Conservation (phyloP, 2,797 vertebrate species). For the Sardinella longiceps region DNA sequence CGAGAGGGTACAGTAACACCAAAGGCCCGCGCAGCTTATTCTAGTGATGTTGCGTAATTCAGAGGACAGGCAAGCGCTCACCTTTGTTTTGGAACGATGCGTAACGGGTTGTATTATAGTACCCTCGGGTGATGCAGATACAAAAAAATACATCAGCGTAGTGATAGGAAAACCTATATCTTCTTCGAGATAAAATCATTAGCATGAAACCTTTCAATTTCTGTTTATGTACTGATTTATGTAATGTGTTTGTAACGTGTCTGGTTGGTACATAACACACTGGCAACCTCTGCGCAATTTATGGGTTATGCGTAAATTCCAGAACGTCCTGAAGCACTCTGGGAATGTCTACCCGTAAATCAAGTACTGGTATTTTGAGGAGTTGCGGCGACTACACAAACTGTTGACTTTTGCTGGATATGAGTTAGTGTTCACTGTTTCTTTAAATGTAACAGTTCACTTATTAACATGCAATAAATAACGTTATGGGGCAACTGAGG, state of each 20-base stretch:
- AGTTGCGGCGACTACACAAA: neutral
- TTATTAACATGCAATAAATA: neutral
- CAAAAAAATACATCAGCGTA: neutral
- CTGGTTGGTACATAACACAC: neutral
- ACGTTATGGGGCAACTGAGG: neutral
- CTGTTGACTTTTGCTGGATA: neutral
- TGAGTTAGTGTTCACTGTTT: neutral
- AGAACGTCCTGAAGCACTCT: neutral
- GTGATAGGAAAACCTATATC: neutral
- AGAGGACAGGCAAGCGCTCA: neutral
- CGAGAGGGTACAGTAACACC: slow-evolving; percentile 2
- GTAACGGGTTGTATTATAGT: neutral
- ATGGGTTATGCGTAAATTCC: slow-evolving; percentile 10
- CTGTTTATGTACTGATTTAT: neutral
- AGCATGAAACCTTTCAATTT: neutral
- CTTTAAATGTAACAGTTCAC: slow-evolving; percentile 44
- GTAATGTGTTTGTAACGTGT: too few species aligned
- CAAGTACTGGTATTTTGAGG: neutral
- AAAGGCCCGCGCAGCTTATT: slow-evolving; percentile 9
- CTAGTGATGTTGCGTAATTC: slow-evolving; percentile 6
- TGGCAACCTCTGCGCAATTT: neutral
- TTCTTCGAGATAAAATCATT: neutral
- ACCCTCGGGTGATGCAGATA: neutral
- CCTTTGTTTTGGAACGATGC: neutral
- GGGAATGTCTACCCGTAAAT: neutral